Evolutionary conservation across 1,140 invertebrate genomes (phyloP).

Genomic region (Holotrichia oblita): DNA sequence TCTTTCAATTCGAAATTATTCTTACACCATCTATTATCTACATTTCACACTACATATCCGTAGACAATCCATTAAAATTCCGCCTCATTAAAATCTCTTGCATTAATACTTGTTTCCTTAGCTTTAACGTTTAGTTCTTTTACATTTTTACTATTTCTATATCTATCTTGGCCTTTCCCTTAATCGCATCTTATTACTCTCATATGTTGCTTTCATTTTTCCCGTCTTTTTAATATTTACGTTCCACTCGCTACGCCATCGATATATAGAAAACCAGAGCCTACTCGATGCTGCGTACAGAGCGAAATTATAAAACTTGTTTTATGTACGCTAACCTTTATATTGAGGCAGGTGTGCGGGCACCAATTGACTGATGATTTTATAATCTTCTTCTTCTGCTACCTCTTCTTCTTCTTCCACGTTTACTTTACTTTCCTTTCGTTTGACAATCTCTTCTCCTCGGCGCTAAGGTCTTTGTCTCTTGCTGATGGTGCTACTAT

Average conservation of each 20-base stretch:
- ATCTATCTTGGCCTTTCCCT: too few species aligned
- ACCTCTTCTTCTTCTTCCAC: background rate
- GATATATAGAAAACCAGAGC: conserved; percentile 2
- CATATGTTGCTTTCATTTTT: background rate
- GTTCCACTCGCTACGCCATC: background rate
- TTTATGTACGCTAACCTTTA: conserved; percentile 39
- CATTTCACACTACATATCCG: background rate
- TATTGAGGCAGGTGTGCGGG: conserved; percentile 38
- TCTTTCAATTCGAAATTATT: background rate
- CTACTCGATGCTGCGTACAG: background rate
- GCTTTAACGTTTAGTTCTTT: too few species aligned
- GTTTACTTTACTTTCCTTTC: background rate
- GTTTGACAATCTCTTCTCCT: background rate
- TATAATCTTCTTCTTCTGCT: conserved; percentile 38
- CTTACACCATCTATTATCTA: background rate
- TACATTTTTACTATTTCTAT: background rate
- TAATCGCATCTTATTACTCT: background rate
- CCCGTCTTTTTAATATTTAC: background rate
- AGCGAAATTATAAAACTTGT: conserved; percentile 40
- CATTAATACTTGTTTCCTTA: background rate
- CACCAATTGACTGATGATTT: conserved; percentile 41
- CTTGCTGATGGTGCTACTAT: background rate
- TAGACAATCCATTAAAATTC: background rate
- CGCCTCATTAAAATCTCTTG: background rate
- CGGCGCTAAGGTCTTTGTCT: conserved; percentile 3